These are phyloP conservation scores for Serranus cabrilla DNA, from an alignment of 2,797 vertebrate species.

Conservation along the genomic window DNA sequence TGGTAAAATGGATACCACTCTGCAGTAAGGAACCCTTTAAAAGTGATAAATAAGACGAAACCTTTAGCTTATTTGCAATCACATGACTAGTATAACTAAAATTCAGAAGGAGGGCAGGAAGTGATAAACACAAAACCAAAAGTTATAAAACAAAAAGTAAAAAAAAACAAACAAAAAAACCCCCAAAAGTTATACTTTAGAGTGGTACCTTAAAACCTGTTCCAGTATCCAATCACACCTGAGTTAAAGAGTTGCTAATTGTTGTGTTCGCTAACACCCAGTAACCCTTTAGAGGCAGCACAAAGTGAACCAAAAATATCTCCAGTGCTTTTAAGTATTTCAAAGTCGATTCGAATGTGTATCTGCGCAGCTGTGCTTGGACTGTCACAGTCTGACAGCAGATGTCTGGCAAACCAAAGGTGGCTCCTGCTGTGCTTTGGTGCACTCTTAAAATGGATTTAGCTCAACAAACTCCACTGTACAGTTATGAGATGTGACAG, in stretches of 20 bases:
- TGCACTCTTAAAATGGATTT: conserved; percentile 44
- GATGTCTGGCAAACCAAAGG: conserved; percentile 33
- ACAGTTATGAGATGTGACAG: conserved; percentile 53
- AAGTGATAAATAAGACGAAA: not conserved
- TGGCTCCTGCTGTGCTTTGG: conserved; percentile 28
- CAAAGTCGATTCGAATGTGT: conserved; percentile 4
- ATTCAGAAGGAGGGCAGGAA: too few relatives aligned
- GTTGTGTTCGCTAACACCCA: conserved; percentile 8
- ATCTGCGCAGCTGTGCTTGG: conserved; percentile 16
- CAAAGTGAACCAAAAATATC: conserved; percentile 25
- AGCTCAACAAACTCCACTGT: conserved; percentile 34
- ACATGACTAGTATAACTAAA: not conserved
- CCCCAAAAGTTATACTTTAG: not conserved
- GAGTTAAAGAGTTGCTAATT: conserved; percentile 20
- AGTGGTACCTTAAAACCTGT: not conserved
- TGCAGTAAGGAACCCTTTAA: not conserved
- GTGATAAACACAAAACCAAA: too few relatives aligned
- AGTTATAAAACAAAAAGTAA: too few relatives aligned
- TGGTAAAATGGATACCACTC: not conserved
- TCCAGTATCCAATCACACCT: conserved; percentile 27
- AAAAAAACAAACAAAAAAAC: too few relatives aligned
- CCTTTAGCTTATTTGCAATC: too few relatives aligned
- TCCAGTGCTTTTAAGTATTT: conserved; percentile 13
- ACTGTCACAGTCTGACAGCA: conserved; percentile 38
- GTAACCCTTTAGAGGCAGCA: conserved; percentile 8